Evolutionary conservation across 2,888 invertebrate genomes (phyloP).

Genomic region (Luperina testacea): DNA sequence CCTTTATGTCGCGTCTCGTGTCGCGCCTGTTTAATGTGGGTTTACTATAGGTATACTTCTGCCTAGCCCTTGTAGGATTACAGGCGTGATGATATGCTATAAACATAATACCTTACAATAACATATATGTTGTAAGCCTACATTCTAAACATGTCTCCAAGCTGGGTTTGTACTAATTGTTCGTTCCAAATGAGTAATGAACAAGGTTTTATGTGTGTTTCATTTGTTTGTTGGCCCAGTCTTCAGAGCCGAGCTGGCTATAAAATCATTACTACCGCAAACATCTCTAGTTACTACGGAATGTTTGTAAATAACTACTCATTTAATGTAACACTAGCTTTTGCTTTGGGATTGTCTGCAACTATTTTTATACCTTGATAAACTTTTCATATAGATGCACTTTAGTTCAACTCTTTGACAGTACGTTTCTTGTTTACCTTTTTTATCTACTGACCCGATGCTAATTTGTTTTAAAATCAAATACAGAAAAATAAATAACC

Average conservation of each 20-base stretch:
- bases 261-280: conserved; percentile 31
- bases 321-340: background rate
- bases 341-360: background rate
- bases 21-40: too few relatives aligned
- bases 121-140: too few relatives aligned
- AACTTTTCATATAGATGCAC: background rate
- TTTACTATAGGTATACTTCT: too few relatives aligned
- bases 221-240: conserved; percentile 35
- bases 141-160: background rate
- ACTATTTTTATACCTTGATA: background rate
- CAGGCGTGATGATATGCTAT: too few relatives aligned
- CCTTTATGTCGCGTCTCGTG: too few relatives aligned
- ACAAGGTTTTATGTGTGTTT: conserved; percentile 32
- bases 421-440: background rate
- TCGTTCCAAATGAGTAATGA: conserved; percentile 22
- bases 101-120: too few relatives aligned
- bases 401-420: background rate
- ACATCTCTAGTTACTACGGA: conserved; percentile 20
- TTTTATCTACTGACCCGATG: background rate
- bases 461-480: background rate
- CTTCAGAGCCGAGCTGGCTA: conserved; percentile 1
- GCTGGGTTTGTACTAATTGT: conserved; percentile 27
- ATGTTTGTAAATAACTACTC: conserved; percentile 42
- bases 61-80: too few relatives aligned
- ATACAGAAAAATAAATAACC: background rate